A percentile compares a stretch with the other conserved stretches of the same genome.
Conservation (phyloP, 2,797 vertebrate species). For the Fistularia commersonii region DNA sequence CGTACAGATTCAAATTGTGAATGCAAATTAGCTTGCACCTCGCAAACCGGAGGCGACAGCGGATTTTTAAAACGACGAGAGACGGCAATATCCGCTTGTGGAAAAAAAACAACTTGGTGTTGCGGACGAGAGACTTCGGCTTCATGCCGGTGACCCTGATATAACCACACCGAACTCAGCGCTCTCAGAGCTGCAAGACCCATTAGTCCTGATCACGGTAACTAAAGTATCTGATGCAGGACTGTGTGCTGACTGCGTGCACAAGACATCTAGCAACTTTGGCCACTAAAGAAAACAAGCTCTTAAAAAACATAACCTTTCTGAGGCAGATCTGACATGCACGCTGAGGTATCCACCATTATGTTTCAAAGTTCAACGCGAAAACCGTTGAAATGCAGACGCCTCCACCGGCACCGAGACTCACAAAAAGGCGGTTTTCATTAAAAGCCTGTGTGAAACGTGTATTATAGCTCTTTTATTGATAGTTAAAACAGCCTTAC, state of each 20-base stretch:
- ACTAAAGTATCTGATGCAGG: no score
- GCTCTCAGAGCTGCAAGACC: no score
- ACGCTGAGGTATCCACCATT: constrained; percentile 15
- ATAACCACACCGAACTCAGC: background rate
- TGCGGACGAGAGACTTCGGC: background rate
- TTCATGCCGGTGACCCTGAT: background rate
- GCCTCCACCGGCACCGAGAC: constrained; percentile 6
- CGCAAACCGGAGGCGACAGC: no score
- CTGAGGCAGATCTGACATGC: constrained; percentile 8
- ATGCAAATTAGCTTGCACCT: constrained; percentile 34
- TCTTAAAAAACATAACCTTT: background rate
- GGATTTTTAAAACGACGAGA: constrained; percentile 10
- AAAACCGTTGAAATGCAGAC: constrained; percentile 9
- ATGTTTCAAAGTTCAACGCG: constrained; percentile 49
- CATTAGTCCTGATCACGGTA: no score
- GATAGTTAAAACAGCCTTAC: constrained; percentile 19
- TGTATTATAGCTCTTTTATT: constrained; percentile 12
- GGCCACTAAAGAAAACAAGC: no score
- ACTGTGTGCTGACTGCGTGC: no score
- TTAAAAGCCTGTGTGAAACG: background rate
- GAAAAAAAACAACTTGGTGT: constrained; percentile 7
- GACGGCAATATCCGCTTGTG: constrained; percentile 4
- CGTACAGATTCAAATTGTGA: no score
- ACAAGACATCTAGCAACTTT: no score
- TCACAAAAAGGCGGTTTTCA: background rate